Conservation (phyloP, 2,113 vertebrate species). For the Notechis scutatus region DNA sequence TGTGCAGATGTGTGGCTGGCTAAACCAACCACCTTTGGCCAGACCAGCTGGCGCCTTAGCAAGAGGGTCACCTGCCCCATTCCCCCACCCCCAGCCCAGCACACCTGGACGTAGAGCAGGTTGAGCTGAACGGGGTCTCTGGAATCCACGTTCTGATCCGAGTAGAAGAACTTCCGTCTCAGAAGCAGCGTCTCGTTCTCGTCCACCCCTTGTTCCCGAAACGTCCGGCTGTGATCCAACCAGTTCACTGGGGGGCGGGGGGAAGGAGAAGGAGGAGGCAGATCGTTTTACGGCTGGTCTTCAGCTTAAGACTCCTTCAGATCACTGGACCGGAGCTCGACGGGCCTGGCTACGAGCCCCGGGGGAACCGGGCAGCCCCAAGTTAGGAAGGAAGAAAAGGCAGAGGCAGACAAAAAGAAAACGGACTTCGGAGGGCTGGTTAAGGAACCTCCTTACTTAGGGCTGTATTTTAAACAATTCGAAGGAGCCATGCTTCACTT, state of each 20-base stretch:
- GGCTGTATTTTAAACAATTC: background rate
- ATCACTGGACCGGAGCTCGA: background rate
- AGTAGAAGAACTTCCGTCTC: slow-evolving; percentile 96
- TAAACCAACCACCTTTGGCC: background rate
- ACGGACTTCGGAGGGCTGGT: background rate
- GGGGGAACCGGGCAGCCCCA: background rate
- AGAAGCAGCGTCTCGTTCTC: slow-evolving; percentile 91
- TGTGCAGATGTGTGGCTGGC: background rate
- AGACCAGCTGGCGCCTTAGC: background rate
- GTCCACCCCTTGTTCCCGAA: slow-evolving; percentile 95
- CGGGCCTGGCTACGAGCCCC: background rate
- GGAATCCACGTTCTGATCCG: slow-evolving; percentile 97
- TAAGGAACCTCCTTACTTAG: background rate
- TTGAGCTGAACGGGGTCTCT: slow-evolving; percentile 97
- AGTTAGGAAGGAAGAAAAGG: background rate
- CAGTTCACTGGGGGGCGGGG: slow-evolving; percentile 83
- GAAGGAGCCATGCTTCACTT: background rate
- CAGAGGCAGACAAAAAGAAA: background rate
- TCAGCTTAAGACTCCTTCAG: background rate
- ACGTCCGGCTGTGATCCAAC: slow-evolving; percentile 96
- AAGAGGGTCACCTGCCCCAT: background rate
- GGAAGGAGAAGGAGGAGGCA: background rate
- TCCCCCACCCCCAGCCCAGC: background rate
- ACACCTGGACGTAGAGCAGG: slow-evolving; percentile 96
- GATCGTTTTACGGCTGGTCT: background rate